Percentiles rank a stretch among this genome's conserved stretches.
Evolutionary conservation across 2,888 invertebrate species (phyloP).

Genomic region (Oligia strigilis): DNA sequence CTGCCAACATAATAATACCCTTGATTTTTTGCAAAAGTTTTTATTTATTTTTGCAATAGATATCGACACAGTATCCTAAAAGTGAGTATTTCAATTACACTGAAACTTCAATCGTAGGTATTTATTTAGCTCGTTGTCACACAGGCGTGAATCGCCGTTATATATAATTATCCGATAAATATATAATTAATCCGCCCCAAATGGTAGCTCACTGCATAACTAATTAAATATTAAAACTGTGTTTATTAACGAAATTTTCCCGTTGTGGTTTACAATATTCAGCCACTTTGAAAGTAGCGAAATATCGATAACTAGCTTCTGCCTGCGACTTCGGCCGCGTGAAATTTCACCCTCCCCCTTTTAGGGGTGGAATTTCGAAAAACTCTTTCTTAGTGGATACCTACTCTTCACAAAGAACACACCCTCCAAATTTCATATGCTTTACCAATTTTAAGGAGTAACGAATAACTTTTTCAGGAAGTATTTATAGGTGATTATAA

Average conservation of each 20-base stretch:
- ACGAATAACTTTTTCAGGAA: too few species aligned
- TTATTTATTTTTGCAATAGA: not conserved
- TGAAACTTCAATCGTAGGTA: not conserved
- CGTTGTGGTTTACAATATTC: conserved; percentile 26
- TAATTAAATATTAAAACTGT: conserved; percentile 52
- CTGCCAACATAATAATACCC: not conserved
- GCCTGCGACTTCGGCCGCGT: too few species aligned
- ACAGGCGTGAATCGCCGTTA: conserved; percentile 23
- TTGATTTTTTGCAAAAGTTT: not conserved
- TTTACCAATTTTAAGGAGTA: not conserved
- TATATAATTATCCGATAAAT: conserved; percentile 38
- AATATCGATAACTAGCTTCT: conserved; percentile 20
- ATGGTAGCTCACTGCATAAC: conserved; percentile 49
- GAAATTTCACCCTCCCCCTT: too few species aligned
- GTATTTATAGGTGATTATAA: not conserved
- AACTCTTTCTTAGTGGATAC: too few species aligned
- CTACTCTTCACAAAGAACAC: too few species aligned
- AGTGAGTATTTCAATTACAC: not conserved
- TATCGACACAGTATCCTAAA: not conserved
- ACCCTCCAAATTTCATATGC: too few species aligned
- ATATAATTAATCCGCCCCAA: conserved; percentile 47
- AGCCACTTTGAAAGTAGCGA: conserved; percentile 21
- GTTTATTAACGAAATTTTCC: conserved; percentile 35
- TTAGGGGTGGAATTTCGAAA: too few species aligned
- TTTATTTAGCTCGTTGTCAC: conserved; percentile 16